Evolutionary conservation across 2,888 invertebrate genomes (phyloP).

Genomic region (Tricholauxania praeusta): DNA sequence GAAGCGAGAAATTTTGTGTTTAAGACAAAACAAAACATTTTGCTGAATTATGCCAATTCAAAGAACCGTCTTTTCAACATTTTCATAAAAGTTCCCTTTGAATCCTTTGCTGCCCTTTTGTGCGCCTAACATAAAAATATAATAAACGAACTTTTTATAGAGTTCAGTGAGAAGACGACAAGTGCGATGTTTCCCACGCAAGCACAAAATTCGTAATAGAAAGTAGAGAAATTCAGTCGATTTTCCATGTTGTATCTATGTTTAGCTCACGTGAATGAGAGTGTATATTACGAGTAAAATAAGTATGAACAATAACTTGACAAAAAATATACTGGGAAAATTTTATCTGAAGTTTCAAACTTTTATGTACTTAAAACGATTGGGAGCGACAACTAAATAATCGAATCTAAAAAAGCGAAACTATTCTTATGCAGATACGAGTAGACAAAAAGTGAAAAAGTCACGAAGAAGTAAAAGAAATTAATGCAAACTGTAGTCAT

Average conservation of each 20-base stretch:
- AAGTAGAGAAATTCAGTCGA: constrained; percentile 34
- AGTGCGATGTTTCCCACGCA: constrained; percentile 33
- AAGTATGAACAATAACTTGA: no score
- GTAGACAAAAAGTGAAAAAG: no score
- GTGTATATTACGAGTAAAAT: no score
- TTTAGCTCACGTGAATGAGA: background rate
- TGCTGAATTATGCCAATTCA: constrained; percentile 4
- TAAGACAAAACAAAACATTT: constrained; percentile 37
- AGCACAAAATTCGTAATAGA: constrained; percentile 34
- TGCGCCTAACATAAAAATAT: background rate
- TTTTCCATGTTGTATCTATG: constrained; percentile 35
- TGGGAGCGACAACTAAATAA: no score
- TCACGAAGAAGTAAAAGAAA: no score
- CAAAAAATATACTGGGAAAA: no score
- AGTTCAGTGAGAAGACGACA: constrained; percentile 25
- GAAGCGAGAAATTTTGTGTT: background rate
- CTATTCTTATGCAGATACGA: no score
- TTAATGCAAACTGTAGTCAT: no score
- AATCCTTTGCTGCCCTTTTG: background rate
- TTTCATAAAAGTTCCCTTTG: constrained; percentile 7
- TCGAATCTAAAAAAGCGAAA: no score
- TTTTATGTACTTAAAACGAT: no score
- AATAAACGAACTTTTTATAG: constrained; percentile 4
- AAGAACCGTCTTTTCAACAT: constrained; percentile 35
- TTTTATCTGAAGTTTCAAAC: no score